Evolutionary conservation across 2,113 vertebrate genomes (phyloP), one percentile per base, ranked within the genome.

Genomic region (Erythrocercus mccallii): DNA sequence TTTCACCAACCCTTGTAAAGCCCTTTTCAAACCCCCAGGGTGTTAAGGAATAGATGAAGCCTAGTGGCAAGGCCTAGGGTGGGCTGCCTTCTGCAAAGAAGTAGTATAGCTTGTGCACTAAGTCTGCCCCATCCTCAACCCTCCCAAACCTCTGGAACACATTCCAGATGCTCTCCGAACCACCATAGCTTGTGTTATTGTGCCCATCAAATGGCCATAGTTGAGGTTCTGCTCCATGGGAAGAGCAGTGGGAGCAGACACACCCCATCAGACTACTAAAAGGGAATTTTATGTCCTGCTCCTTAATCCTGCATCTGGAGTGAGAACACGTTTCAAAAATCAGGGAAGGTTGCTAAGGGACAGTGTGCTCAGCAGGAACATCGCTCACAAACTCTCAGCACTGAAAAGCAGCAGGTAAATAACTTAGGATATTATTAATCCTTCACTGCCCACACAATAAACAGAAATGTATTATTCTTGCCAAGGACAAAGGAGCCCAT

Each of bases 351-450:
- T 96, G 94, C 92, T 94, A 92, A 86, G 92, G 94, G 93, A 92
- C 58, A 48, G 69, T 30, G 74, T 62, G 50, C 64, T 86, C 71
- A 73, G 61, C 81, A 73, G 76, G 60, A 71, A 78, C 87, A 83
- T 88, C 0, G 0, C 62, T 88, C 2, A 1, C 79, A 79, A 94
- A 77, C 62, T 28, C 47, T 57, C 33, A 53, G 57, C 28, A 6
- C 45, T 91, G 76, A 58, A 54, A 95, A 80, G 68, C 40, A 3
- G 58, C 79, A 94, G 93, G 92, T 81, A 81, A 94, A 79, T 95
- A 95, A 95, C 68, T 86, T 70, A 56, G 53, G 71, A 50, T 95
- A 80, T 94, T 92, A 87, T 88, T 82, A 95, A 92, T 91, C 93
- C 72, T 88, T 47, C 5, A 0, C 80, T 94, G 90, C 88, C 82